Percentiles rank a stretch among this genome's conserved stretches.
Conservation (phyloP, 2,113 vertebrate species). For the Lepus timidus region DNA sequence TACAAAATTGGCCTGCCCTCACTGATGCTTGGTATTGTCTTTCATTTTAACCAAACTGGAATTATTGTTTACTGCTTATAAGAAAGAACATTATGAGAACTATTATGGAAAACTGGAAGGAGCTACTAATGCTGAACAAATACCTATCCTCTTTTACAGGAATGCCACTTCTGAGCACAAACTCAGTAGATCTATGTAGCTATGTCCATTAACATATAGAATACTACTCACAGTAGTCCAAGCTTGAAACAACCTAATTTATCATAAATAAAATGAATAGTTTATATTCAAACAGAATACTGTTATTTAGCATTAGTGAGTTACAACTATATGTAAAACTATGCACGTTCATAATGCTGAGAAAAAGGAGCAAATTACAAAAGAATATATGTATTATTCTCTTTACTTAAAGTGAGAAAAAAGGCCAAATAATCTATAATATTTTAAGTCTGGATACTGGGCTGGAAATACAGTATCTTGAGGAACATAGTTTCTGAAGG, state of each 20-base stretch:
- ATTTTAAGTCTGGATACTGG: background rate
- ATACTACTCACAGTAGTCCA: background rate
- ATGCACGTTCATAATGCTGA: background rate
- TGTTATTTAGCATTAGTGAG: background rate
- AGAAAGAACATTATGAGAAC: background rate
- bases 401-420: constrained; percentile 21
- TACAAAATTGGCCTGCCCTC: background rate
- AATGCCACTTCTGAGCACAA: background rate
- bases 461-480: background rate
- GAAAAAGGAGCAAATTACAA: background rate
- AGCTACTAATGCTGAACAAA: background rate
- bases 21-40: too few relatives aligned
- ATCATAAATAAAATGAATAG: background rate
- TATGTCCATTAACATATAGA: background rate
- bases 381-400: background rate
- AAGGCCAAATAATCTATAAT: background rate
- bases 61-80: background rate
- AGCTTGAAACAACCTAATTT: background rate
- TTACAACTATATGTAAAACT: background rate
- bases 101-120: background rate
- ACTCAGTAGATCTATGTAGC: background rate
- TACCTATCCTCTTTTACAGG: background rate
- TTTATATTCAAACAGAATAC: background rate
- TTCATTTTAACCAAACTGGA: background rate
- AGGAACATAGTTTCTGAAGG: background rate